Percentiles rank a stretch among this genome's conserved stretches.
These are phyloP conservation scores for Lasioglossum vierecki DNA, from an alignment of 2,888 invertebrate species.

Conservation along the genomic window DNA sequence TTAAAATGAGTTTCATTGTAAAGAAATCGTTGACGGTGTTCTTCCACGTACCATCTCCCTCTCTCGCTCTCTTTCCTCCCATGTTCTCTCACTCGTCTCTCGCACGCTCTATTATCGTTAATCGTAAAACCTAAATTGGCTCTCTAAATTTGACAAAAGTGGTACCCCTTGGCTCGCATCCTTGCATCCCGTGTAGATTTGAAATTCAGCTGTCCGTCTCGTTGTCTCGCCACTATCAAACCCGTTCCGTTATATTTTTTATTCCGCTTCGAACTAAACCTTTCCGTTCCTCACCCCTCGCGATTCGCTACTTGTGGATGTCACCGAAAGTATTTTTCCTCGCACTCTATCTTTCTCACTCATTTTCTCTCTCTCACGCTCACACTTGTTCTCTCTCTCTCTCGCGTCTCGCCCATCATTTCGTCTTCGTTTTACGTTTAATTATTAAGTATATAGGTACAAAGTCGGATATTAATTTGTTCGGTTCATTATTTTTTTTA, in stretches of 20 bases:
- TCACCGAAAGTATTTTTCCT: conserved; percentile 2
- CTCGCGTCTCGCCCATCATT: conserved; percentile 38
- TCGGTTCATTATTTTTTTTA: conserved; percentile 37
- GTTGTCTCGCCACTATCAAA: background rate
- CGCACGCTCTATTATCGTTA: conserved; percentile 55
- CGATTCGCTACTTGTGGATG: conserved; percentile 9
- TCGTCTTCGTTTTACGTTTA: conserved; percentile 74
- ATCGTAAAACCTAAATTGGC: conserved; percentile 71
- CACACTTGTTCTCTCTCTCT: background rate
- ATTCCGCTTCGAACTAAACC: background rate
- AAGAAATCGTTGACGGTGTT: conserved; percentile 54
- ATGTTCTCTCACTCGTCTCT: conserved; percentile 31
- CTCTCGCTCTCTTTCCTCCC: conserved; percentile 1
- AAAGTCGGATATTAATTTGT: conserved; percentile 82
- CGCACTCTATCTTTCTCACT: conserved; percentile 15
- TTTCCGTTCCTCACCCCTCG: background rate
- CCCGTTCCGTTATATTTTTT: background rate
- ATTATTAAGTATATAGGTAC: conserved; percentile 81
- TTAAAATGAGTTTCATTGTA: conserved; percentile 71
- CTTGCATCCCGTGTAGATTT: conserved; percentile 37
- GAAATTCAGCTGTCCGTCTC: conserved; percentile 6
- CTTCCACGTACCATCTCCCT: background rate
- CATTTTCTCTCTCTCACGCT: conserved; percentile 20
- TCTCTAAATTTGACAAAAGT: conserved; percentile 75
- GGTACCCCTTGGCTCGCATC: conserved; percentile 71